Percentiles rank a stretch among this genome's conserved stretches.
Evolutionary conservation across 2,888 invertebrate species (phyloP).

Genomic region (Chrysolina americana): DNA sequence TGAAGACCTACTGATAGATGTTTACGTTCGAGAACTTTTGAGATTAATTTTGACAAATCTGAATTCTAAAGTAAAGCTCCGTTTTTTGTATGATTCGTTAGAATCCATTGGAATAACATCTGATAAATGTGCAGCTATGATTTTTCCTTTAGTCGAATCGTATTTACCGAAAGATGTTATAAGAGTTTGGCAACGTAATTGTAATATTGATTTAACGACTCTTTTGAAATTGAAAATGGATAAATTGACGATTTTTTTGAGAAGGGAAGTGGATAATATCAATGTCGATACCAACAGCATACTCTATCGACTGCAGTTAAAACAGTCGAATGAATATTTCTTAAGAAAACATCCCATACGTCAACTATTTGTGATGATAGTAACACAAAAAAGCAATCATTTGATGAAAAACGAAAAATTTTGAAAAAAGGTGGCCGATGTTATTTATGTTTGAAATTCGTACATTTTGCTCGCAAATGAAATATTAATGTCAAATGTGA

Average conservation of each 20-base stretch:
- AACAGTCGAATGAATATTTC: neutral
- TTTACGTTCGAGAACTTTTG: constrained; percentile 7
- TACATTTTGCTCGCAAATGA: neutral
- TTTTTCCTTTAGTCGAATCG: constrained; percentile 13
- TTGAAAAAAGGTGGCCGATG: constrained; percentile 11
- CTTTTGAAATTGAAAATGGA: constrained; percentile 14
- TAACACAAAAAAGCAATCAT: too few relatives aligned
- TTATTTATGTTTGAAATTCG: constrained; percentile 17
- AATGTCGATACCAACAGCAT: constrained; percentile 7
- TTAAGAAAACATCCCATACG: too few relatives aligned
- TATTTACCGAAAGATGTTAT: neutral
- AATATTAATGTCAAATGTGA: neutral
- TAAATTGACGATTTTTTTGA: neutral
- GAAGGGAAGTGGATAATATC: constrained; percentile 4
- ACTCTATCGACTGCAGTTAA: neutral
- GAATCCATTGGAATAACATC: constrained; percentile 12
- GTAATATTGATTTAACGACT: constrained; percentile 8
- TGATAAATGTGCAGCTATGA: constrained; percentile 13
- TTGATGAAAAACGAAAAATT: constrained; percentile 13
- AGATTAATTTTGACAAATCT: constrained; percentile 2
- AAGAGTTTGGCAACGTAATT: neutral
- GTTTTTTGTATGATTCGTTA: constrained; percentile 4
- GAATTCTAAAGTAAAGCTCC: neutral
- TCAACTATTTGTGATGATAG: too few relatives aligned
- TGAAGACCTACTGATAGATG: constrained; percentile 26